A percentile compares a stretch with the other conserved stretches of the same genome.
These are phyloP conservation scores for Drosophila austrosaltans DNA, from an alignment of 2,888 invertebrate species.

Conservation along the genomic window DNA sequence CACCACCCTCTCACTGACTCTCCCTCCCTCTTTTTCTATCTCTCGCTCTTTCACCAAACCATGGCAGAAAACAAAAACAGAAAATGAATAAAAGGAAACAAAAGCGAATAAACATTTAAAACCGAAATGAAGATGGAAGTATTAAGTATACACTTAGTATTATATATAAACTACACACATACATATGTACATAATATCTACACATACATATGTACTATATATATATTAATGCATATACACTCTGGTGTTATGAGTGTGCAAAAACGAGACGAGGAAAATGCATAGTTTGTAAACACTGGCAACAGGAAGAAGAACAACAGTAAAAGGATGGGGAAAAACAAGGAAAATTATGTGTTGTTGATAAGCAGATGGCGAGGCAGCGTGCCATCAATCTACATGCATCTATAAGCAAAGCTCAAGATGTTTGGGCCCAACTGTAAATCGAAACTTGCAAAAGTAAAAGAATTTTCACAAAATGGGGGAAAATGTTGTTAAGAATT, in stretches of 20 bases:
- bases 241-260: constrained; percentile 18
- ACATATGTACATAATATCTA: constrained; percentile 26
- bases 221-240: constrained; percentile 35
- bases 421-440: constrained; percentile 7
- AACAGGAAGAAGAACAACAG: constrained; percentile 11
- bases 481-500: constrained; percentile 52
- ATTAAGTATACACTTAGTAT: constrained; percentile 3
- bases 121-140: constrained; percentile 48
- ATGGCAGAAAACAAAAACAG: constrained; percentile 46
- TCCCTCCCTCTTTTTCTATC: background rate
- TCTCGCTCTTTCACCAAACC: constrained; percentile 12
- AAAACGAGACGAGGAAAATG: constrained; percentile 17
- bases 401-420: background rate
- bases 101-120: constrained; percentile 69
- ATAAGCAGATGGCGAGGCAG: constrained; percentile 15
- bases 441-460: constrained; percentile 46
- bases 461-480: constrained; percentile 49
- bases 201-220: constrained; percentile 30
- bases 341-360: constrained; percentile 22
- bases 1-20: constrained; percentile 35
- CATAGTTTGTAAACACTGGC: constrained; percentile 36
- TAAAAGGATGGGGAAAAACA: constrained; percentile 14
- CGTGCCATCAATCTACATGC: constrained; percentile 15
- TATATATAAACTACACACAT: background rate
- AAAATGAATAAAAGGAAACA: constrained; percentile 69